Evolutionary conservation across 2,888 invertebrate genomes (phyloP).

Genomic region (Cryptocephalus moraei): DNA sequence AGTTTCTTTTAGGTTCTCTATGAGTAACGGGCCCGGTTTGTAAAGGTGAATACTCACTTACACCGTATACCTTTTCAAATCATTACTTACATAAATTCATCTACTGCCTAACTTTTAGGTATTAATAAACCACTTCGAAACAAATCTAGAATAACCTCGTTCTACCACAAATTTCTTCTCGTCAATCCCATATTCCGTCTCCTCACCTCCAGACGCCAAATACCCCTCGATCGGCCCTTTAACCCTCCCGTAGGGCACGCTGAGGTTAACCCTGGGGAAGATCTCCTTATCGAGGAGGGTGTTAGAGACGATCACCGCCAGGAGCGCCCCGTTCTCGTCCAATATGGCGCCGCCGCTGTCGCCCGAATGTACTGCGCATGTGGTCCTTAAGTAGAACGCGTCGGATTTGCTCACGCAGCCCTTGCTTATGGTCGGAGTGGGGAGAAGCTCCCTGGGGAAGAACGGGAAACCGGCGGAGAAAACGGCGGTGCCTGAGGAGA

Average conservation of each 20-base stretch:
- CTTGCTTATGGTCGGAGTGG: slow-evolving; percentile 44
- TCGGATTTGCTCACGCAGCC: slow-evolving; percentile 47
- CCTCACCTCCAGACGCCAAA: slow-evolving; percentile 7
- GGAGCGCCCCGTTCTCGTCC: slow-evolving; percentile 38
- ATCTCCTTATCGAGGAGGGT: slow-evolving; percentile 36
- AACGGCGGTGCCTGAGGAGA: slow-evolving; percentile 41
- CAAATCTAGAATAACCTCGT: too few species aligned
- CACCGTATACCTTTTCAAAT: too few species aligned
- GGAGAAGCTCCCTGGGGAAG: slow-evolving; percentile 38
- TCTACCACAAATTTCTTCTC: too few species aligned
- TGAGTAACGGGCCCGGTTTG: too few species aligned
- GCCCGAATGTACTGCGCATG: slow-evolving; percentile 53
- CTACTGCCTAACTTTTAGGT: too few species aligned
- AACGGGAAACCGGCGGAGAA: slow-evolving; percentile 50
- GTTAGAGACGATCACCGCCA: slow-evolving; percentile 51
- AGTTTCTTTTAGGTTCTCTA: too few species aligned
- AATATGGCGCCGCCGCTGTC: slow-evolving; percentile 54
- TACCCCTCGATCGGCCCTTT: slow-evolving; percentile 7
- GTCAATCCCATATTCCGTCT: too few species aligned
- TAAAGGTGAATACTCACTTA: too few species aligned
- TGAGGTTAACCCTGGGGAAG: slow-evolving; percentile 52
- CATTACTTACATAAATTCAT: too few species aligned
- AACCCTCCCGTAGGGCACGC: slow-evolving; percentile 39
- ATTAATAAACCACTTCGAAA: too few species aligned
- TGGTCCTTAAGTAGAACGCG: slow-evolving; percentile 49